Conservation (phyloP, 2,113 vertebrate species). For the Arvicanthis niloticus region DNA sequence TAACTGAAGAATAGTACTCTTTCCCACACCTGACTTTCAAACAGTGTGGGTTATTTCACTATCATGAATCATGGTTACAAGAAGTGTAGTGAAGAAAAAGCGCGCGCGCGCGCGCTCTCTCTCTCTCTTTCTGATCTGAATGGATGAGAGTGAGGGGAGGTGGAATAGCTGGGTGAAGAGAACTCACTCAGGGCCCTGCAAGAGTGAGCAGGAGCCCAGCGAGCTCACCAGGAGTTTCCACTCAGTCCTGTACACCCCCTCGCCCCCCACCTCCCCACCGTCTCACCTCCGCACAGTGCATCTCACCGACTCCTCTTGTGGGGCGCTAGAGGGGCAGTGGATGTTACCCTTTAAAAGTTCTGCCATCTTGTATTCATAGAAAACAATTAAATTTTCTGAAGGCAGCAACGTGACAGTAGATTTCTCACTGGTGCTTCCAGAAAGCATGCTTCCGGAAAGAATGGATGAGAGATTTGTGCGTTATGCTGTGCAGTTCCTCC, state of each 20-base stretch:
- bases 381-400: not conserved
- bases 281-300: no score
- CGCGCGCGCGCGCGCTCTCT: not conserved
- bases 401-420: not conserved
- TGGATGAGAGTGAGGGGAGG: not conserved
- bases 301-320: not conserved
- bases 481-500: not conserved
- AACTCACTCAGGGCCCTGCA: not conserved
- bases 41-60: conserved; percentile 21
- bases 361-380: not conserved
- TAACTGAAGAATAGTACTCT: not conserved
- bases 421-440: not conserved
- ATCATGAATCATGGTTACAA: conserved; percentile 11
- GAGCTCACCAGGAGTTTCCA: not conserved
- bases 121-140: not conserved
- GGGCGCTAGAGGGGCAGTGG: not conserved
- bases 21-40: not conserved
- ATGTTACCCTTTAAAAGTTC: not conserved
- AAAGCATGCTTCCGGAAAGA: not conserved
- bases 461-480: not conserved
- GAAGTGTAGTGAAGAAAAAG: conserved; percentile 25
- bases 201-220: not conserved
- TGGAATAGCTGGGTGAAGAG: not conserved
- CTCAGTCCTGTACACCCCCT: no score
- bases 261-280: no score